These are phyloP conservation scores for Rhyacophila brunnea DNA, from an alignment of 1,140 invertebrate genomes.

Conservation along the genomic window DNA sequence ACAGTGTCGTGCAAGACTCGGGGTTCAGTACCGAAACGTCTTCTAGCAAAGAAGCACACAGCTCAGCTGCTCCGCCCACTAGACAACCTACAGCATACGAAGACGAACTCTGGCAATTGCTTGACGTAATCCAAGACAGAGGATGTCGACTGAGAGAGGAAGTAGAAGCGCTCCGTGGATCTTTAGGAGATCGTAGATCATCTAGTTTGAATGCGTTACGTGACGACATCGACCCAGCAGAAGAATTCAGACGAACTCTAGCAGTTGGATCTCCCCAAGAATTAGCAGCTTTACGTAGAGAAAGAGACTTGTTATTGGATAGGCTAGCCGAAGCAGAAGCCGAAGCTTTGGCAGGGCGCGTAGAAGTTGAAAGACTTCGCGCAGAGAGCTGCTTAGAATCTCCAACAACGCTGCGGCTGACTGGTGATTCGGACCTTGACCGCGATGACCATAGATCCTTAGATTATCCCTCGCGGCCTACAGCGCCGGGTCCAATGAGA, in stretches of 20 bases:
- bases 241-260: slow-evolving; percentile 52
- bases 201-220: slow-evolving; percentile 40
- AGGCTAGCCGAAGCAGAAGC: slow-evolving; percentile 71
- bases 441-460: slow-evolving; percentile 10
- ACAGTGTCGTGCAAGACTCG: slow-evolving; percentile 75
- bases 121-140: slow-evolving; percentile 81
- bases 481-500: slow-evolving; percentile 25
- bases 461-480: slow-evolving; percentile 21
- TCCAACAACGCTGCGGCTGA: slow-evolving; percentile 2
- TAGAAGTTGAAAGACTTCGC: slow-evolving; percentile 63
- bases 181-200: slow-evolving; percentile 44
- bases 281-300: slow-evolving; percentile 58
- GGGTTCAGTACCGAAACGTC: slow-evolving; percentile 82
- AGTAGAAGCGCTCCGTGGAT: slow-evolving; percentile 55
- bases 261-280: slow-evolving; percentile 49
- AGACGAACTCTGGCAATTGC: slow-evolving; percentile 80
- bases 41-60: slow-evolving; percentile 72
- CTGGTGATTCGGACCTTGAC: slow-evolving; percentile 12
- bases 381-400: slow-evolving; percentile 41
- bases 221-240: slow-evolving; percentile 50
- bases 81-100: slow-evolving; percentile 54
- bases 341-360: slow-evolving; percentile 62
- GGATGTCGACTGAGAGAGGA: slow-evolving; percentile 74
- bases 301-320: slow-evolving; percentile 69
- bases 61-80: slow-evolving; percentile 53